Evolutionary conservation across 2,797 vertebrate genomes (phyloP).

Genomic region (Tokudaia muenninki): DNA sequence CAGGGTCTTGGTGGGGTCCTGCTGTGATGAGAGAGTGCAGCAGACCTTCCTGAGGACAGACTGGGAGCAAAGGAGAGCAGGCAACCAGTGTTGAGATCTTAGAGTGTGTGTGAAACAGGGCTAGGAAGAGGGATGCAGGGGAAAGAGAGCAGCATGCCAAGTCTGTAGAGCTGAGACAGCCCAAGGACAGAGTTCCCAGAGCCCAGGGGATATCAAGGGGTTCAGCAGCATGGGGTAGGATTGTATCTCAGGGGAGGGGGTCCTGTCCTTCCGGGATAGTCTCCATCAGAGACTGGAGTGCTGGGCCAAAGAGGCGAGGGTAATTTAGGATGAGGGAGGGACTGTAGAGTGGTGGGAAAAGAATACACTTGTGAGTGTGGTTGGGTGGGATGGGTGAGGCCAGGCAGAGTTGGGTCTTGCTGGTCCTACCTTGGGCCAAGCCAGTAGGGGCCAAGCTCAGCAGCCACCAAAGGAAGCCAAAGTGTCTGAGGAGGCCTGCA

Average conservation of each 20-base stretch:
- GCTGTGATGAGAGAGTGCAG: too few relatives aligned
- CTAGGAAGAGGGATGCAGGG: too few relatives aligned
- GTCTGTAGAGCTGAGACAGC: neutral
- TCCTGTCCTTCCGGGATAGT: neutral
- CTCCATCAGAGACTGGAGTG: neutral
- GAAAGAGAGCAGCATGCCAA: neutral
- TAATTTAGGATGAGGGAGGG: neutral
- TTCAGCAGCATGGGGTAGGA: neutral
- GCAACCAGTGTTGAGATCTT: fast-evolving
- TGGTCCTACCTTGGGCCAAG: too few relatives aligned
- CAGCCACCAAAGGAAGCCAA: too few relatives aligned
- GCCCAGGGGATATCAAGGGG: neutral
- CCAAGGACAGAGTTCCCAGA: neutral
- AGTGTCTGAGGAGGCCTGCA: too few relatives aligned
- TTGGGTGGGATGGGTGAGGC: neutral
- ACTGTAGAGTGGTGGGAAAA: neutral
- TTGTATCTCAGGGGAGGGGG: neutral
- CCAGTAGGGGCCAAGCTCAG: too few relatives aligned
- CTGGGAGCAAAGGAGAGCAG: neutral
- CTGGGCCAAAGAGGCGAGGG: neutral
- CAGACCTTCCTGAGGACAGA: too few relatives aligned
- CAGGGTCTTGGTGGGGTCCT: too few relatives aligned
- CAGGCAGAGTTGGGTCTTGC: too few relatives aligned
- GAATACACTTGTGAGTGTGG: neutral
- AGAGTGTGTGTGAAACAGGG: neutral